Evolutionary conservation across 1,140 invertebrate genomes (phyloP), one percentile per base, ranked within the genome.

Genomic region (Myzus persicae): DNA sequence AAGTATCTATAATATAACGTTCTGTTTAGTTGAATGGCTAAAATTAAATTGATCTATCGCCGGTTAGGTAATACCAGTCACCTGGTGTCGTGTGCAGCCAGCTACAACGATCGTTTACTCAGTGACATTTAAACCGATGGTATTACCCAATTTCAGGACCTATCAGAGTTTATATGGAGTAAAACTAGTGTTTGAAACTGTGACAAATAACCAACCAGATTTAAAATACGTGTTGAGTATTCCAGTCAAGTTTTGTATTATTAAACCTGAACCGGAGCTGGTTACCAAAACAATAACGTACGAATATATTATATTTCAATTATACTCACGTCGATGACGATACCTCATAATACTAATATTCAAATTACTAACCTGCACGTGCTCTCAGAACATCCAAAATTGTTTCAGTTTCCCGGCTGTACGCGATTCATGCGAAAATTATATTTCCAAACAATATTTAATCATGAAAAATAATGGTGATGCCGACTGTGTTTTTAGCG

Each of bases 221-320:
- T 38, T 54, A 51, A 93, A 93, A 82, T n/a, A 84, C 46, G 46
- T 40, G 48, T 85, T 85, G 51, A 36, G 48, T n/a, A 44, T 93
- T 54, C 91, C 91, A n/a, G 11, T 93, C 5, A 54, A 85, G 81
- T 93, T 93, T 85, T 42, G 38, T 24, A 42, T 42, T 9, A 38
- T n/a, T 44, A 93, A 82, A 54, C 91, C 91, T 14, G 46, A 93
- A 93, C 91, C 91, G 11, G 81, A 85, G 51, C 11, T 93, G 81
- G 46, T 93, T 44, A 93, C 76, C 91, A 54, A 93, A 42, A 93
- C 36, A 5, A 93, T 93, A 93, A 93, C 38, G 91, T 93, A 92
- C 18, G 44, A 31, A 36, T 36, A 88, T 46, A 44, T 31, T 44
- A 46, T 31, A 31, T 76, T n/a, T n/a, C 48, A 7, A 76, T 42